Evolutionary conservation across 2,797 vertebrate species (phyloP), one percentile per base, ranked within the genome.

Genomic region (Lycodopsis pacificus): DNA sequence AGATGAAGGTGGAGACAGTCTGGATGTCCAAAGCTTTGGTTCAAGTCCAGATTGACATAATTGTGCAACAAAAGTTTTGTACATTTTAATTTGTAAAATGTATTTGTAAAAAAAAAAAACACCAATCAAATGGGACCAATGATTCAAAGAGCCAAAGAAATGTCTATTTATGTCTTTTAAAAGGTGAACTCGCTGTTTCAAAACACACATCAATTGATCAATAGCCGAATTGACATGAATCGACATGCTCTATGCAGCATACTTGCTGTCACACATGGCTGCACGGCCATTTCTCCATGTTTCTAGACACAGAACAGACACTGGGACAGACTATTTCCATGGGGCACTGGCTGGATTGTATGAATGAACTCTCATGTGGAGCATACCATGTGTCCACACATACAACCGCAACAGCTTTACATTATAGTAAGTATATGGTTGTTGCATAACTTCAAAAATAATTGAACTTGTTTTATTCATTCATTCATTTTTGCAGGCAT

Each of bases 181-280:
- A 30, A 30, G 54, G 2, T 56, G 22, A 5, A 4, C 9, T 51
- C 48, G 48, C 48, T 19, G 44, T 51, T 10, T 19, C 7, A 53
- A 25, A 40, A 27, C 25, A 32, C 30, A 57, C 53, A 74, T 62
- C 56, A 27, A 27, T 75, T 22, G 38, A 76, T 79, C 83, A 63
- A 79, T 75, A 65, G 9, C 1, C 42, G 61, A 66, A 77, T 13
- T 74, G 59, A 88, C n/a, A 67, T 65, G 79, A n/a, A n/a, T 56
- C 73, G 42, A n/a, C 40, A 27, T 53, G 65, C 58, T 62, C 67
- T 56, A 71, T 57, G 65, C n/a, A n/a, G 34, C 36, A 56, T n/a
- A 66, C 15, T 15, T 57, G 46, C 17, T 32, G 34, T 36, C 49
- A 62, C 5, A 62, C 5, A 20, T 63, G 25, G 22, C 0, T 17